phyloP scores from a whole-genome alignment of 2,797 vertebrate species.

The Menidia menidia region DNA sequence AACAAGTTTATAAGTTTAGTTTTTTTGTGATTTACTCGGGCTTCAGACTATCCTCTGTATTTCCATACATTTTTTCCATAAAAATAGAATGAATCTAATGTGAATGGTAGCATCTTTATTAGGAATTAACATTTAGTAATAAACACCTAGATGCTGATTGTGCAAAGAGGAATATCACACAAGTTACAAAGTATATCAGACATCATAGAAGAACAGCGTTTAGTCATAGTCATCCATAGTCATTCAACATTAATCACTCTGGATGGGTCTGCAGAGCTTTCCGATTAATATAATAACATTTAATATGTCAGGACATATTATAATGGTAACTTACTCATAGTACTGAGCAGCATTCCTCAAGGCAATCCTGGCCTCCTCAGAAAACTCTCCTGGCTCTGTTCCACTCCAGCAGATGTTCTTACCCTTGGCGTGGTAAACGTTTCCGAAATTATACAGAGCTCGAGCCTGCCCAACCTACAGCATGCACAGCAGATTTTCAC shows the following conservation, averaged over 20 bases:
- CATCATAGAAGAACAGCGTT: too few species aligned
- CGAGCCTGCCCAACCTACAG: slow-evolving; percentile 95
- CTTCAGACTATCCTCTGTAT: too few species aligned
- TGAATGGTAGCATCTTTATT: too few species aligned
- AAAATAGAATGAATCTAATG: too few species aligned
- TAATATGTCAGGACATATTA: slow-evolving; percentile 2
- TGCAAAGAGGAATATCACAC: too few species aligned
- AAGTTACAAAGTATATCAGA: too few species aligned
- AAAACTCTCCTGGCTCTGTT: slow-evolving; percentile 91
- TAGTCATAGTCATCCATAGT: too few species aligned
- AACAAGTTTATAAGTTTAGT: too few species aligned
- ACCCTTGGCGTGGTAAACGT: slow-evolving; percentile 96
- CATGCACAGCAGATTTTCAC: slow-evolving; percentile 67
- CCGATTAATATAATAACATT: slow-evolving; percentile 15
- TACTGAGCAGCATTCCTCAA: slow-evolving; percentile 92
- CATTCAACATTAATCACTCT: neutral
- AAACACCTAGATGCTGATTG: too few species aligned
- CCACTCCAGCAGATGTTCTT: slow-evolving; percentile 92
- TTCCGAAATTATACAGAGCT: slow-evolving; percentile 97
- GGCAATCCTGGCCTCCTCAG: slow-evolving; percentile 90
- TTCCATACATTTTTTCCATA: too few species aligned
- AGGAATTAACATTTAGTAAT: too few species aligned
- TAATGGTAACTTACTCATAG: slow-evolving; percentile 89
- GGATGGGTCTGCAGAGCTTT: neutral
- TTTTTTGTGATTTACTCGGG: too few species aligned